Conservation (phyloP, 2,113 vertebrate genomes). For the Oncorhynchus mykiss region DNA sequence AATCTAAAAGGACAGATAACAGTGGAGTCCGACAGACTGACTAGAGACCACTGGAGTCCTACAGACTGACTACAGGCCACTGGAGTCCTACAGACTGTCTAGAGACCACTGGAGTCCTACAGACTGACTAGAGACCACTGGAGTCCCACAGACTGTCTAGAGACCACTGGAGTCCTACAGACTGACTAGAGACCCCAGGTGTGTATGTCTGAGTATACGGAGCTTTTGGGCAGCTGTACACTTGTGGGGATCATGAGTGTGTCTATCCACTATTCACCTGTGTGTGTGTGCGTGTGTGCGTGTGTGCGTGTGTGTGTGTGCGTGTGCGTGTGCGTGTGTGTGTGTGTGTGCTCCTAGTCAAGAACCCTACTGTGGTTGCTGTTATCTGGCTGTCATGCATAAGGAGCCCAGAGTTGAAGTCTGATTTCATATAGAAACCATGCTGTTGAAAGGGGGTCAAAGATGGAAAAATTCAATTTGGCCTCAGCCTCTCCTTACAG, state of each 20-base stretch:
- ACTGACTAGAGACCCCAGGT: neutral
- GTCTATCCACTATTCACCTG: conserved; percentile 4
- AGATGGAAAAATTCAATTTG: neutral
- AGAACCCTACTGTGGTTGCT: neutral
- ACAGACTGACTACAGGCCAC: too few species aligned
- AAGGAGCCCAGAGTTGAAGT: neutral
- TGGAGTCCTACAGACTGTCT: too few species aligned
- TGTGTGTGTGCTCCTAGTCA: neutral
- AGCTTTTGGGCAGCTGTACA: conserved; percentile 39
- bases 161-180: too few species aligned
- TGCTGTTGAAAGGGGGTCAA: neutral
- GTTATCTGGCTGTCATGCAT: neutral
- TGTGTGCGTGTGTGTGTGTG: neutral
- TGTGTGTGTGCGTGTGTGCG: neutral
- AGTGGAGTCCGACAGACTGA: too few species aligned
- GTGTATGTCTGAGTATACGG: neutral
- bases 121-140: too few species aligned
- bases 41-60: too few species aligned
- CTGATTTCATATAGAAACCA: neutral
- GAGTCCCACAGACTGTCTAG: too few species aligned
- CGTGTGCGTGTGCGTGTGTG: accelerated
- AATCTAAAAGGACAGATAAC: too few species aligned
- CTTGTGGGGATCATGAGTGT: conserved; percentile 43
- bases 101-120: too few species aligned
- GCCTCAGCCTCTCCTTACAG: neutral